Conservation (phyloP, 2,113 vertebrate species). For the Sardina pilchardus region DNA sequence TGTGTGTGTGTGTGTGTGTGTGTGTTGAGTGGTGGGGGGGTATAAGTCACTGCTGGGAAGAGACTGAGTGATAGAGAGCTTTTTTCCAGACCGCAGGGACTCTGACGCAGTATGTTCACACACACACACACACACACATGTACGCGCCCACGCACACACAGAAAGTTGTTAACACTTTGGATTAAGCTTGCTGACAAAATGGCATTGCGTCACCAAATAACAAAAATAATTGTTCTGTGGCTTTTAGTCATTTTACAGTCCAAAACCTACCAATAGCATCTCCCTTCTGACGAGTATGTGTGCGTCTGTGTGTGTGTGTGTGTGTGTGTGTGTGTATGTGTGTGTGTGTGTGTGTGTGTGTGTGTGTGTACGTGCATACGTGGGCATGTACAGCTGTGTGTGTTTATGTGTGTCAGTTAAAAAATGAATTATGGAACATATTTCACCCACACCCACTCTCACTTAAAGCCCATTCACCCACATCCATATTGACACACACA, state of each 20-base stretch:
- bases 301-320: slow-evolving; percentile 21
- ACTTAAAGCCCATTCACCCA: slow-evolving; percentile 14
- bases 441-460: slow-evolving; percentile 15
- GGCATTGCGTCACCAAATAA: background rate
- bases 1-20: background rate
- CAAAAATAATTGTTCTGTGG: background rate
- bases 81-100: background rate
- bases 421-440: background rate
- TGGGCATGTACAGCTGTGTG: background rate
- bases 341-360: slow-evolving; percentile 21
- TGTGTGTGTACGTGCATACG: too few relatives aligned
- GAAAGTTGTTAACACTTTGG: background rate
- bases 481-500: slow-evolving; percentile 24
- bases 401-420: background rate
- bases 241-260: background rate
- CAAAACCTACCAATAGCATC: background rate
- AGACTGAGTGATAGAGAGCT: background rate
- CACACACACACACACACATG: slow-evolving; percentile 26
- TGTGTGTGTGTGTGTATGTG: slow-evolving; percentile 19
- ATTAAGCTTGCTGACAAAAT: background rate
- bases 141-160: slow-evolving; percentile 13
- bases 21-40: background rate
- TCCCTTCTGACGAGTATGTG: background rate
- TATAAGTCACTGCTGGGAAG: background rate
- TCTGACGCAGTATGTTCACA: background rate